Conservation (phyloP, 2,888 invertebrate species). For the Falcaria lacertinaria region DNA sequence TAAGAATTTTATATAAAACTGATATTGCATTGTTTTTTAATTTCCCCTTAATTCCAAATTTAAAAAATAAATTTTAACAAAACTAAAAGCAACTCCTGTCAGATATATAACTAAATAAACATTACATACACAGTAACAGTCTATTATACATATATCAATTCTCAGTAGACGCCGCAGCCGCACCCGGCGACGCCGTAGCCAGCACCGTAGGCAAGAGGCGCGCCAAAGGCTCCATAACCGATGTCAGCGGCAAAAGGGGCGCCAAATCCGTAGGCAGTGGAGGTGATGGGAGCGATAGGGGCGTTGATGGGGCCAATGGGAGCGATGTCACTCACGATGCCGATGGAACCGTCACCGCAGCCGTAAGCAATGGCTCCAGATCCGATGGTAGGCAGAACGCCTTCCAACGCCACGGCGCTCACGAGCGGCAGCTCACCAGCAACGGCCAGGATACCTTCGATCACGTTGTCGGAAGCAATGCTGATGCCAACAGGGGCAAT, state of each 20-base stretch:
- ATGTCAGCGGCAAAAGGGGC: not conserved
- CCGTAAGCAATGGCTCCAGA: slow-evolving; percentile 28
- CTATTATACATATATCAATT: not conserved
- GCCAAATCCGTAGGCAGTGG: not conserved
- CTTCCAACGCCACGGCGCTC: slow-evolving; percentile 34
- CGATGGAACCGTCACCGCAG: slow-evolving; percentile 24
- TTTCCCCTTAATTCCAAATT: too few species aligned
- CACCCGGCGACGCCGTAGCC: slow-evolving; percentile 12
- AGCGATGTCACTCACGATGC: slow-evolving; percentile 7
- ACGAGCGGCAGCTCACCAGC: slow-evolving; percentile 39
- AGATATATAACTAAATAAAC: too few species aligned
- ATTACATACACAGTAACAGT: not conserved
- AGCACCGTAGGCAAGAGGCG: too few species aligned
- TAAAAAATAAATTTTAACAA: too few species aligned
- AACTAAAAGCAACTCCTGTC: too few species aligned
- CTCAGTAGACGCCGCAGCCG: slow-evolving; percentile 9
- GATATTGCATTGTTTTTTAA: too few species aligned
- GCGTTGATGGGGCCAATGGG: not conserved
- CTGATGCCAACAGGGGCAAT: slow-evolving; percentile 35
- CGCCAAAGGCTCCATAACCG: not conserved
- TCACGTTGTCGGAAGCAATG: slow-evolving; percentile 40
- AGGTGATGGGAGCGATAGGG: not conserved
- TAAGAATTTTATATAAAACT: too few species aligned
- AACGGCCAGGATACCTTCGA: slow-evolving; percentile 30
- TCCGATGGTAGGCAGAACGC: slow-evolving; percentile 29